phyloP scores from a whole-genome alignment of 2,113 vertebrate genomes.

The Notothenia coriiceps region DNA sequence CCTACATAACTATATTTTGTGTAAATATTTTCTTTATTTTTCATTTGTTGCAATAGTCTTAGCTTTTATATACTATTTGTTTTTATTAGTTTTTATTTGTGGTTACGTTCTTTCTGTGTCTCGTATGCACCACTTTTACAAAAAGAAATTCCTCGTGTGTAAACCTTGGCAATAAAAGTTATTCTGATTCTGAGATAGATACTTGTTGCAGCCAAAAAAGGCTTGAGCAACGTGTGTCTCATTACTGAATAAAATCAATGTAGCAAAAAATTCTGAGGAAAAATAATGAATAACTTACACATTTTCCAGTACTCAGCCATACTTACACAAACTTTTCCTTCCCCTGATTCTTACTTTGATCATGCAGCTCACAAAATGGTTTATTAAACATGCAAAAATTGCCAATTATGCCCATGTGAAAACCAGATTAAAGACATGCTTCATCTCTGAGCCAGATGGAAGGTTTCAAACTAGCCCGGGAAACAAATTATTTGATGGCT shows the following conservation, averaged over 20 bases:
- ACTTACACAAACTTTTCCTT: background rate
- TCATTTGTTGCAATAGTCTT: too few species aligned
- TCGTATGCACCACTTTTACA: too few species aligned
- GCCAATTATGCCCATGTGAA: slow-evolving; percentile 25
- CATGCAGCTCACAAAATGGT: slow-evolving; percentile 38
- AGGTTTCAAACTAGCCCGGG: slow-evolving; percentile 14
- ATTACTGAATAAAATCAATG: background rate
- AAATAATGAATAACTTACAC: background rate
- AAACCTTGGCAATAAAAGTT: too few species aligned
- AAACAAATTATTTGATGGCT: slow-evolving; percentile 20
- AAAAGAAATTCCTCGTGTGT: too few species aligned
- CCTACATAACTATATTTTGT: too few species aligned
- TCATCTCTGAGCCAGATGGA: slow-evolving; percentile 38
- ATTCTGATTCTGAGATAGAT: too few species aligned
- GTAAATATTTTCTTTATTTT: too few species aligned
- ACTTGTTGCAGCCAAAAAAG: too few species aligned
- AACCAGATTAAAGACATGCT: slow-evolving; percentile 28
- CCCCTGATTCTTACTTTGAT: slow-evolving; percentile 7
- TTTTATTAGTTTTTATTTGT: too few species aligned
- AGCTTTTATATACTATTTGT: too few species aligned
- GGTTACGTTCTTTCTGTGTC: too few species aligned
- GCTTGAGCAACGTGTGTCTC: too few species aligned
- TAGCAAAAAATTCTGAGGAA: background rate
- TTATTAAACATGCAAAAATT: slow-evolving; percentile 18
- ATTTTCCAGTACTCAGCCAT: background rate